phyloP scores from a whole-genome alignment of 2,888 invertebrate genomes.

The Sphinx pinastri region DNA sequence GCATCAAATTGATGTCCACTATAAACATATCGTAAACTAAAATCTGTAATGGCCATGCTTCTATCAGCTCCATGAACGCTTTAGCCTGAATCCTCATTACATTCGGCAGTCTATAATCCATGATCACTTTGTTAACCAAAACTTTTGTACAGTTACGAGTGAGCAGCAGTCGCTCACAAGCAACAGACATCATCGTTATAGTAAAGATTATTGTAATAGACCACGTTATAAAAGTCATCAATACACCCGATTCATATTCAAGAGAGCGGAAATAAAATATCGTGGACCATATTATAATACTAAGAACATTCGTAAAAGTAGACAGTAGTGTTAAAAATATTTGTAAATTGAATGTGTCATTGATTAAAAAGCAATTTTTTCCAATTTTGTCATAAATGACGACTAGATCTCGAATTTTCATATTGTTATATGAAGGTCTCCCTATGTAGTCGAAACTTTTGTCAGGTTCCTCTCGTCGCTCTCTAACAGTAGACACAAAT shows the following conservation, averaged over 20 bases:
- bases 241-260: conserved; percentile 36
- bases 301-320: conserved; percentile 54
- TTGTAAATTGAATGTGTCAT: conserved; percentile 57
- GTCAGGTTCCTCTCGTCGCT: conserved; percentile 36
- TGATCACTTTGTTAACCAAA: conserved; percentile 60
- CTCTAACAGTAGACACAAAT: conserved; percentile 43
- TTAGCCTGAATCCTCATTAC: conserved; percentile 59
- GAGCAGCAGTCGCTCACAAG: conserved; percentile 53
- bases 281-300: conserved; percentile 53
- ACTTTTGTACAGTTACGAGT: conserved; percentile 52
- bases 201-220: conserved; percentile 47
- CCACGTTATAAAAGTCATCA: conserved; percentile 50
- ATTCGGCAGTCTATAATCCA: conserved; percentile 59
- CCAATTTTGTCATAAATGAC: conserved; percentile 54
- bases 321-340: conserved; percentile 59
- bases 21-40: conserved; percentile 62
- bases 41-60: conserved; percentile 57
- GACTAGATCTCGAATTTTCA: conserved; percentile 53
- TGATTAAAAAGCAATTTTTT: conserved; percentile 50
- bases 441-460: conserved; percentile 46
- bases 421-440: conserved; percentile 41
- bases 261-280: conserved; percentile 48
- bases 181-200: conserved; percentile 50
- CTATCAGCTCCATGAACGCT: conserved; percentile 59
- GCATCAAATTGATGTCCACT: conserved; percentile 61